These are phyloP conservation scores for Drosophila aldrichi DNA, from an alignment of 2,888 invertebrate species.

Conservation along the genomic window DNA sequence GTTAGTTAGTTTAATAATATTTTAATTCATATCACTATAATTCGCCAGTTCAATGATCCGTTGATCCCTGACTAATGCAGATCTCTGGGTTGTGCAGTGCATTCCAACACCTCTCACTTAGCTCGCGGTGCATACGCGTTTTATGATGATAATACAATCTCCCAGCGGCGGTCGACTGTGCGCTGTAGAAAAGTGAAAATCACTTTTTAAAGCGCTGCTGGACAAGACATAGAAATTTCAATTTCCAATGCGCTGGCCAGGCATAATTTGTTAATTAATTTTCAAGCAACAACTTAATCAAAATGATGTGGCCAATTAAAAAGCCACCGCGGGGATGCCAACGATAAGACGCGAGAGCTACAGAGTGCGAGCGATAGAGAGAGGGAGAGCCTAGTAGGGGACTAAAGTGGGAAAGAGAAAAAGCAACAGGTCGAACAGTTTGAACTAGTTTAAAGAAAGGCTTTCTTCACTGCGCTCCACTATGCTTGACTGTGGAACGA, in stretches of 20 bases:
- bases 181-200: constrained; percentile 73
- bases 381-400: not conserved
- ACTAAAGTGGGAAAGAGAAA: not conserved
- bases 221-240: constrained; percentile 63
- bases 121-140: constrained; percentile 1
- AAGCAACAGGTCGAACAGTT: constrained; percentile 16
- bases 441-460: constrained; percentile 79
- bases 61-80: constrained; percentile 27
- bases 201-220: constrained; percentile 55
- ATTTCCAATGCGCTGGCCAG: constrained; percentile 72
- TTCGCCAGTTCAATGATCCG: constrained; percentile 16
- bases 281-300: constrained; percentile 82
- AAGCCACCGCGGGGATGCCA: constrained; percentile 76
- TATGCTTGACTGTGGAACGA: constrained; percentile 25
- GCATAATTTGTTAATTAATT: constrained; percentile 83
- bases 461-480: constrained; percentile 46
- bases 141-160: constrained; percentile 42
- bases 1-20: not conserved
- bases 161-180: constrained; percentile 30
- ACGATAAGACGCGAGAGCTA: constrained; percentile 19
- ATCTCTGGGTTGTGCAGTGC: constrained; percentile 18
- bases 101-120: constrained; percentile 48
- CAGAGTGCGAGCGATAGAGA: not conserved
- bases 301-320: constrained; percentile 82
- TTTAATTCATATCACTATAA: not conserved